Evolutionary conservation across 2,113 vertebrate species (phyloP).

Genomic region (Panthera tigris): DNA sequence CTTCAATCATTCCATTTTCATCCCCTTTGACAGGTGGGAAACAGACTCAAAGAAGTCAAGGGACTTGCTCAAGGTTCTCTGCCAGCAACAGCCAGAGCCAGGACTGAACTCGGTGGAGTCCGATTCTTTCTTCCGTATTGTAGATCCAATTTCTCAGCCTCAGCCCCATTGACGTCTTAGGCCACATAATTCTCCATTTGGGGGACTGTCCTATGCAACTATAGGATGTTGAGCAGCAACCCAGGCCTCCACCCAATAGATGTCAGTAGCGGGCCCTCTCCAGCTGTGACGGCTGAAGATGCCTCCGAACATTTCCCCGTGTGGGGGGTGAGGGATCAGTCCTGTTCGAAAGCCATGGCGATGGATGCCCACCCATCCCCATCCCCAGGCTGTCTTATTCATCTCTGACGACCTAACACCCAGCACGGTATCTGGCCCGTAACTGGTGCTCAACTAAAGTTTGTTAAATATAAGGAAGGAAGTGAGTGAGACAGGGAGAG

Average conservation of each 20-base stretch:
- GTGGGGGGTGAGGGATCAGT: neutral
- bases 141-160: neutral
- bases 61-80: neutral
- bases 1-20: neutral
- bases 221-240: rapidly evolving
- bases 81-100: neutral
- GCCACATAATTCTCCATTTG: neutral
- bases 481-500: neutral
- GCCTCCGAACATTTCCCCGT: no score
- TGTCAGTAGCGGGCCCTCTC: neutral
- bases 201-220: neutral
- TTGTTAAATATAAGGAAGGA: neutral
- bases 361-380: neutral
- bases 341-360: neutral
- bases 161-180: rapidly evolving
- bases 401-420: neutral
- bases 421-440: neutral
- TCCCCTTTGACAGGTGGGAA: neutral
- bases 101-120: rapidly evolving
- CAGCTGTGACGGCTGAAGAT: neutral
- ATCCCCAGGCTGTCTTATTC: neutral
- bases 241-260: neutral
- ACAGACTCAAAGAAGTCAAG: neutral
- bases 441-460: neutral
- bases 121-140: neutral